Conservation (phyloP, 35 echinoderm and acorn worm genomes). For the Hemicentrotus pulcherrimus region DNA sequence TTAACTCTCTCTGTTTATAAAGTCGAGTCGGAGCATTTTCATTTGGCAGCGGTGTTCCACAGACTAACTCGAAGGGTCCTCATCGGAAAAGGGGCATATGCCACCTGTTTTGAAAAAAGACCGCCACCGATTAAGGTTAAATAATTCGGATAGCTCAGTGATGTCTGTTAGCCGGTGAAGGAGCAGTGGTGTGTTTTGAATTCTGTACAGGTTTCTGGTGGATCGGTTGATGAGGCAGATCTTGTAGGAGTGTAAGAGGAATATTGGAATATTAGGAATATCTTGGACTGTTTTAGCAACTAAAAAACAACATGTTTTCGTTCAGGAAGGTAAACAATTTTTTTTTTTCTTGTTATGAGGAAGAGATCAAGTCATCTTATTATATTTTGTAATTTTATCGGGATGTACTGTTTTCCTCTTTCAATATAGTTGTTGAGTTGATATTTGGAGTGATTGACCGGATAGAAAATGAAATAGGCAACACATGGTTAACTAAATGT, state of each 20-base stretch:
- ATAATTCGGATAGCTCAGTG: not conserved
- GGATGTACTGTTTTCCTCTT: too few relatives aligned
- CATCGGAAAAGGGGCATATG: not conserved
- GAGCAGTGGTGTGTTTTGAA: not conserved
- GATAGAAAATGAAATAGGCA: too few relatives aligned
- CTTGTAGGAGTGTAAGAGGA: not conserved
- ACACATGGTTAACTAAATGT: too few relatives aligned
- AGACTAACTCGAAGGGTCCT: not conserved
- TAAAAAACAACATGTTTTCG: not conserved
- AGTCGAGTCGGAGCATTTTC: not conserved
- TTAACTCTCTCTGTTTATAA: not conserved
- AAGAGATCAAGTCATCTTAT: too few relatives aligned
- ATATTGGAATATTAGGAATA: not conserved
- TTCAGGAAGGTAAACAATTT: constrained; percentile 1
- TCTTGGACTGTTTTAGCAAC: not conserved
- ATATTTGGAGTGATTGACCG: too few relatives aligned
- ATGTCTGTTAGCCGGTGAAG: not conserved
- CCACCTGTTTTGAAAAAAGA: not conserved
- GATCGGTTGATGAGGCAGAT: not conserved
- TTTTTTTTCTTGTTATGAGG: not conserved
- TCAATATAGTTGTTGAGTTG: too few relatives aligned
- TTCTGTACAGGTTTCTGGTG: not conserved
- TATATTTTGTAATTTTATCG: too few relatives aligned
- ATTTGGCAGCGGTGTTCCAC: not conserved
- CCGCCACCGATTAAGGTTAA: not conserved